Evolutionary conservation across 2,888 invertebrate species (phyloP).

Genomic region (Scaptomyza cyrtandrae): DNA sequence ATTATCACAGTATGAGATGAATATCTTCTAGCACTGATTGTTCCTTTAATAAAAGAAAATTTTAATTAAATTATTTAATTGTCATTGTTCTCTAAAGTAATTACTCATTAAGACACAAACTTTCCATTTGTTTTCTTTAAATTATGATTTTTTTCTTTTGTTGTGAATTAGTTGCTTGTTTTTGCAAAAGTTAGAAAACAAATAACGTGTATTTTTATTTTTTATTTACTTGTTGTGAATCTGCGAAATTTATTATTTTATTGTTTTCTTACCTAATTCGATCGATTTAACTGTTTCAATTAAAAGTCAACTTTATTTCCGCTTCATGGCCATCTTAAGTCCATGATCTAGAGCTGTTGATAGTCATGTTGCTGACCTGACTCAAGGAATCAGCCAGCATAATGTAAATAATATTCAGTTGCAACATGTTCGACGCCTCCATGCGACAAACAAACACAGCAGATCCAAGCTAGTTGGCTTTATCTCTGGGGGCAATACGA

Average conservation of each 20-base stretch:
- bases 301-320: not conserved
- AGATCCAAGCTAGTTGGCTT: slow-evolving; percentile 8
- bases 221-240: too few species aligned
- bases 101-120: not conserved
- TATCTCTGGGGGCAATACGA: slow-evolving; percentile 11
- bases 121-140: too few species aligned
- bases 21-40: not conserved
- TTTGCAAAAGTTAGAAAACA: too few species aligned
- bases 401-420: not conserved
- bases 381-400: slow-evolving; percentile 29
- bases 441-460: slow-evolving; percentile 14
- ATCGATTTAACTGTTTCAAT: not conserved
- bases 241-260: too few species aligned
- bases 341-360: slow-evolving; percentile 37
- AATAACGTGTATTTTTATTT: too few species aligned
- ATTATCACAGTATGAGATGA: too few species aligned
- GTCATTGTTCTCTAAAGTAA: not conserved
- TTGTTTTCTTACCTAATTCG: not conserved
- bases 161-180: too few species aligned
- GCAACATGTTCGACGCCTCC: slow-evolving; percentile 67
- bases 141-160: too few species aligned
- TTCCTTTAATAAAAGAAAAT: not conserved
- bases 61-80: too few species aligned
- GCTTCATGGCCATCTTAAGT: slow-evolving; percentile 15
- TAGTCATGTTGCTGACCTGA: slow-evolving; percentile 7